These are phyloP conservation scores for Scrobipalpa atriplicella DNA, from an alignment of 2,888 invertebrate species.

Conservation along the genomic window DNA sequence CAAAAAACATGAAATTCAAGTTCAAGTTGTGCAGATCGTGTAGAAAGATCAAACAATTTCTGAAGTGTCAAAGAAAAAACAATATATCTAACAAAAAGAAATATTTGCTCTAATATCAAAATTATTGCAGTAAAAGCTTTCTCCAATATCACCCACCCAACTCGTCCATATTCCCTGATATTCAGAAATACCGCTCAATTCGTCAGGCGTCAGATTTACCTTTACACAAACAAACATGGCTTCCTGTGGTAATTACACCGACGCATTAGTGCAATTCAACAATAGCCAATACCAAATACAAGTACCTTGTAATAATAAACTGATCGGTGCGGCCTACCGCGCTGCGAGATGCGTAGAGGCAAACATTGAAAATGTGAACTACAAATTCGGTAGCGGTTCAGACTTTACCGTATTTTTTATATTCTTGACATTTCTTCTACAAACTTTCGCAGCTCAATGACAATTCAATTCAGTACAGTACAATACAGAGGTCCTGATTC, in stretches of 20 bases:
- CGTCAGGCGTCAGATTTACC: not conserved
- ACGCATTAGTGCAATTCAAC: slow-evolving; percentile 59
- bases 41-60: too few relatives aligned
- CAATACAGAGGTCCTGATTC: too few relatives aligned
- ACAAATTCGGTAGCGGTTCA: not conserved
- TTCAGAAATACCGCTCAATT: slow-evolving; percentile 23
- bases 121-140: too few relatives aligned
- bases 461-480: too few relatives aligned
- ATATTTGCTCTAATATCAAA: too few relatives aligned
- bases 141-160: not conserved
- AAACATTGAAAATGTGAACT: not conserved
- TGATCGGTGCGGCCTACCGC: slow-evolving; percentile 38
- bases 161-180: not conserved
- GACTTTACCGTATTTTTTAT: too few relatives aligned
- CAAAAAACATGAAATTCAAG: too few relatives aligned
- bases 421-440: too few relatives aligned
- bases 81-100: too few relatives aligned
- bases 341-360: slow-evolving; percentile 21
- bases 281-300: slow-evolving; percentile 46
- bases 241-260: slow-evolving; percentile 45
- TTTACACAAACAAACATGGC: slow-evolving; percentile 36
- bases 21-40: too few relatives aligned
- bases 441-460: too few relatives aligned
- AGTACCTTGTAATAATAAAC: slow-evolving; percentile 53
- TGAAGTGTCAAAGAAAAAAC: too few relatives aligned